Conservation (phyloP, 2,888 invertebrate species). For the Phlogophora meticulosa region DNA sequence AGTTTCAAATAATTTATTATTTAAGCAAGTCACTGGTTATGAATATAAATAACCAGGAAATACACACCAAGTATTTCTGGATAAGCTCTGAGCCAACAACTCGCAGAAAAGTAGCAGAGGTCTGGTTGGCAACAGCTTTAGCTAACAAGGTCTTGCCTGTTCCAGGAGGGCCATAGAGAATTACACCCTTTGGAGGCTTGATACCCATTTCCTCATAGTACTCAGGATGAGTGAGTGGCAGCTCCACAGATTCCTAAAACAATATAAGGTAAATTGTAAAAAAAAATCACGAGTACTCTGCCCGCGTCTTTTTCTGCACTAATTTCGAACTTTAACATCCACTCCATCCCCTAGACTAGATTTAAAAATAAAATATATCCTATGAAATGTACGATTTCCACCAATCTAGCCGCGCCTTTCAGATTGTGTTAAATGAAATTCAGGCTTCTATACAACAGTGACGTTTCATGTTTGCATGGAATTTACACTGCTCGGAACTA, state of each 20-base stretch:
- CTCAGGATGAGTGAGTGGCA: constrained; percentile 99
- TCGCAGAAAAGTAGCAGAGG: constrained; percentile 99
- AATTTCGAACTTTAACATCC: too few species aligned
- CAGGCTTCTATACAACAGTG: too few species aligned
- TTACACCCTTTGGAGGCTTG: constrained; percentile 99
- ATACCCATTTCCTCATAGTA: constrained; percentile 99
- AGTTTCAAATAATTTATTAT: not conserved
- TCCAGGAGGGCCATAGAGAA: constrained; percentile 99
- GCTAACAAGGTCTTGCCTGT: constrained; percentile 99
- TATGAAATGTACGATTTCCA: too few species aligned
- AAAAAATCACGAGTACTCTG: too few species aligned
- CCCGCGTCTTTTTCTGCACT: too few species aligned
- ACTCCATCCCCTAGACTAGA: too few species aligned
- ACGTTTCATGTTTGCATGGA: too few species aligned
- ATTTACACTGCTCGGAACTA: too few species aligned
- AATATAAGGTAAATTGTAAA: constrained; percentile 1
- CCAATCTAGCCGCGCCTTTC: too few species aligned
- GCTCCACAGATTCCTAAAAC: constrained; percentile 97
- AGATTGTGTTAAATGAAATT: too few species aligned
- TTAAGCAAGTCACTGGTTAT: constrained; percentile 1
- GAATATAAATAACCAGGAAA: not conserved
- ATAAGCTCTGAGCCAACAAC: constrained; percentile 99
- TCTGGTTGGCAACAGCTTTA: constrained; percentile 99
- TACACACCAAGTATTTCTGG: constrained; percentile 97
- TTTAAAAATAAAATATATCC: too few species aligned